Evolutionary conservation across 1,140 invertebrate species (phyloP), one percentile per base, ranked within the genome.

Genomic region (Zaprionus ornatus): DNA sequence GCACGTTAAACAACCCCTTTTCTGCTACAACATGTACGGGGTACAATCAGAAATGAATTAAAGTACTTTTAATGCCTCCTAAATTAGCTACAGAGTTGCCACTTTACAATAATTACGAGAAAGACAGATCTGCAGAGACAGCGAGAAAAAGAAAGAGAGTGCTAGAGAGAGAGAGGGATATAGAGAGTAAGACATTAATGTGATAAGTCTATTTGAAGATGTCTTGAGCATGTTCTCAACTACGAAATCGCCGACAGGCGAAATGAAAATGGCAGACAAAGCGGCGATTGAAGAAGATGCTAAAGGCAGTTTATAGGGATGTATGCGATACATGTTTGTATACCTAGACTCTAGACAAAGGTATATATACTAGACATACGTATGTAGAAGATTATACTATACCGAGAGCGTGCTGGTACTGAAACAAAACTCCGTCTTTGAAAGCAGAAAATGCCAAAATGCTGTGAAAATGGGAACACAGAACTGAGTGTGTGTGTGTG

Each of bases 41-140:
- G 19, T 50, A 50, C 45, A 50, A 50, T 21, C 45, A 19, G 35
- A 32, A 67, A 52, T 50, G 63, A 40, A 54, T 60, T 57, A 57
- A 76, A 73, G 68, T 56, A 56, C 65, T 69, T 74, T 10, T 17
- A 69, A 50, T 57, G 71, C 19, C 35, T 42, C 56, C 13, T 35
- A 45, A 61, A 60, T 25, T 23, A 37, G 25, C 25, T 40, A 15
- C 50, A 45, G n/a, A 54, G 56, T 64, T 45, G 55, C 56, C 70
- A 57, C 45, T 54, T 60, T 50, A 61, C 57, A 50, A 50, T 50
- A 23, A 21, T 13, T 50, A 50, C 15, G n/a, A 9, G 37, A 42
- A 40, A 61, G 35, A 45, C 15, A 61, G 23, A 45, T 40, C 37
- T 40, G 13, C 37, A 27, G 19, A 13, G 7, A 9, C 15, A 48